phyloP scores from a whole-genome alignment of 2,113 vertebrate species.

The Rhinogobius similis region DNA sequence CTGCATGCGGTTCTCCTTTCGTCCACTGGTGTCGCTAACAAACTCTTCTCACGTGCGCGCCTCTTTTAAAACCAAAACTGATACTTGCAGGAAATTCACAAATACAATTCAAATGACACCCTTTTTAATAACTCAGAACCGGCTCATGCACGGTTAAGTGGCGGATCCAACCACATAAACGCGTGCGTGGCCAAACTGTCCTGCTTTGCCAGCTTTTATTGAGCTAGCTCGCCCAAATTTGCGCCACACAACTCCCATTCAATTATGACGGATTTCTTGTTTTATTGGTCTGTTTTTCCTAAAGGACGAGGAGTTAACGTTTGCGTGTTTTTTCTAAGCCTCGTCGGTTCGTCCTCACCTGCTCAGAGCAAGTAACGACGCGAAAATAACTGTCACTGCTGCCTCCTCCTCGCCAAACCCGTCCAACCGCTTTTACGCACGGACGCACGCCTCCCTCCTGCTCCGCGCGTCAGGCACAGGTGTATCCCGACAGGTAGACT shows the following conservation, averaged over 20 bases:
- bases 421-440: conserved; percentile 51
- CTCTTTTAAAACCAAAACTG: not conserved
- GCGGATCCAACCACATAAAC: not conserved
- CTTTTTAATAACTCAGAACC: not conserved
- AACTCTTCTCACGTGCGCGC: not conserved
- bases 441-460: not conserved
- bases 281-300: not conserved
- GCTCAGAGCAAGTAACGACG: conserved; percentile 61
- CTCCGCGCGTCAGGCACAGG: conserved; percentile 47
- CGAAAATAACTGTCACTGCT: conserved; percentile 67
- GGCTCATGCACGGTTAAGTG: not conserved
- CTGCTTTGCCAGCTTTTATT: not conserved
- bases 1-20: not conserved
- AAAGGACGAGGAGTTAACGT: not conserved
- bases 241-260: not conserved
- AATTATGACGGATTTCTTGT: not conserved
- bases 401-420: conserved; percentile 49
- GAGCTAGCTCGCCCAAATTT: not conserved
- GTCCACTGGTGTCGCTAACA: not conserved
- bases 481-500: conserved; percentile 57
- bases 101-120: not conserved
- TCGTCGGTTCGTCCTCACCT: conserved; percentile 25
- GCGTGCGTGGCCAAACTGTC: not conserved
- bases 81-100: not conserved
- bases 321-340: conserved; percentile 1